Base-by-base conservation (phyloP, 2,888 invertebrate genomes). In the Cryptus armator region DNA sequence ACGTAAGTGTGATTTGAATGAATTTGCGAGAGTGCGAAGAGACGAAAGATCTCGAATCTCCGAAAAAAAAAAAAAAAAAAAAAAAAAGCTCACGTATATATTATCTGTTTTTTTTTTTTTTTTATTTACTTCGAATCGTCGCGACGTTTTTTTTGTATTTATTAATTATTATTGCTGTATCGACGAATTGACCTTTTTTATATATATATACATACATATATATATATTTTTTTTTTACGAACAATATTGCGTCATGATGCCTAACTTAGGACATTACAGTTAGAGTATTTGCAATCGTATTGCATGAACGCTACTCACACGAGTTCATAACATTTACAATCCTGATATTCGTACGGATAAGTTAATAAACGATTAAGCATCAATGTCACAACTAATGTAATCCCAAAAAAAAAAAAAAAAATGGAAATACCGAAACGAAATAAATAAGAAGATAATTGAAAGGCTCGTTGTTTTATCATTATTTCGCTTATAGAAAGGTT, bases 311-410 rank as follows among this genome's bases (percentile, higher is more conserved):
- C 62, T 78, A 77, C 75, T 87, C 80, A 78, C 79, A 78, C 74
- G 79, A 86, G 82, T 86, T 86, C 81, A 82, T 86, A 86, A 89
- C 84, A 89, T 89, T 89, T 89, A 90, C 88, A 88, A 88, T 90
- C 87, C 89, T 87, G 88, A 89, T 90, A 89, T 88, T 87, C 89
- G 86, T 90, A 89, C 88, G 19, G 86, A 88, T 89, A 89, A 89
- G 83, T 87, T 87, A 89, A 86, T 90, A 90, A 84, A 81, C 53
- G 87, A 87, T 88, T 91, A 90, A 90, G 90, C 79, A 90, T 90
- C 88, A 89, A 89, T 91, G 91, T 91, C 90, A 90, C 90, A 88
- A 90, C 86, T 90, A 88, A 90, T 91, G 90, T 91, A 90, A 89
- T 89, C 88, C 82, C 82, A 87, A 86, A 88, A 87, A 89, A 87